Evolutionary conservation across 2,797 vertebrate species (phyloP), one percentile per base, ranked within the genome.

Genomic region (Coregonus sp.): DNA sequence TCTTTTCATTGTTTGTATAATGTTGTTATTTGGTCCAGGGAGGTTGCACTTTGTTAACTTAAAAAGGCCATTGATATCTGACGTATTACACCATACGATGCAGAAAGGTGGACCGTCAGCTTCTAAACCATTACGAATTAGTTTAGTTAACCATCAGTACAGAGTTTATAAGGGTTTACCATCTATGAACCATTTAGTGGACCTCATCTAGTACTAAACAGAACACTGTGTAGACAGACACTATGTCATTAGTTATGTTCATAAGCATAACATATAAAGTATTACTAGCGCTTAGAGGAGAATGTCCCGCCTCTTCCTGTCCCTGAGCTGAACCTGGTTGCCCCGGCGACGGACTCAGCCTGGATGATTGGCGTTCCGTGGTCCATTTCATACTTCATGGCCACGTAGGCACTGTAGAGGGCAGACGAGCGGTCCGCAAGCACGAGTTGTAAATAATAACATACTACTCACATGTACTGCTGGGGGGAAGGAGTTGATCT

Each of bases 401-500:
- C 91, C 35, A 37, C 5, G 35, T 37, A 5, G 80, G 89, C 72
- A 31, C 89, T 81, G 80, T 90, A 82, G 82, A 84, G 78, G 79
- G 94, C 88, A 0, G 92, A 94, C 61, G 85, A 88, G 84, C 82
- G 80, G 84, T 94, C 91, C 0, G 91, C 82, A 1, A 80, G 78
- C 67, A 95, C 1, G 35, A 35, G 25, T 25, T 25, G 35, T 35
- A 35, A 35, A 35, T 35, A 35, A 35, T 35, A 35, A 35, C 35
- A 35, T 35, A 35, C 35, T 35, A 35, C 35, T 35, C 35, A 35
- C 35, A 35, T 81, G 18, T 91, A 93, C 80, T 86, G 85, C 91
- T 94, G 25, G 92, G 76, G 92, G 85, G 88, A 95, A 95, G 51
- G 84, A 65, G 74, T 89, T 89, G 85, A 88, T 89, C 90, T 94